Percentiles rank a stretch among this genome's conserved stretches.
Evolutionary conservation across 2,113 vertebrate species (phyloP).

Genomic region (Tonatia bakeri): DNA sequence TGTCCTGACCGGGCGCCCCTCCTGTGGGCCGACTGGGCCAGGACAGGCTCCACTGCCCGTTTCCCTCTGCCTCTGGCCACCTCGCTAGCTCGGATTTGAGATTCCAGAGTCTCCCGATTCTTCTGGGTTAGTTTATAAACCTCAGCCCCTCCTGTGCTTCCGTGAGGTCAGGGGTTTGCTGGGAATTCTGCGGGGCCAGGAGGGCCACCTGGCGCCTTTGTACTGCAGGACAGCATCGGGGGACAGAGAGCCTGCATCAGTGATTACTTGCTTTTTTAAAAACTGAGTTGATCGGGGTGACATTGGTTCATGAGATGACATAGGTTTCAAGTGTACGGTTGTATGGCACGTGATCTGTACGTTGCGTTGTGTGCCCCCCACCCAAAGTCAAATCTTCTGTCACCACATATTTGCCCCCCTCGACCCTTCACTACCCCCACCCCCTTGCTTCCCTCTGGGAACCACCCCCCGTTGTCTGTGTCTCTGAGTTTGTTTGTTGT

Average conservation of each 20-base stretch:
- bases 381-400: background rate
- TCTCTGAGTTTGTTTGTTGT: background rate
- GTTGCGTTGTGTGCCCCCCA: background rate
- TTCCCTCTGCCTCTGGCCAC: background rate
- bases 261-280: background rate
- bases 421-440: background rate
- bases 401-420: background rate
- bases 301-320: background rate
- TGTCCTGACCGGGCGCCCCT: background rate
- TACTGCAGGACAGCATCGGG: background rate
- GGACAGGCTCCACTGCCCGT: background rate
- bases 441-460: background rate
- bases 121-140: background rate
- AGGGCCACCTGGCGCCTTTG: background rate
- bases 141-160: background rate
- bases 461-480: background rate
- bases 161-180: conserved; percentile 29
- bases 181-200: background rate
- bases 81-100: background rate
- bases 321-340: background rate
- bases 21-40: background rate
- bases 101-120: background rate
- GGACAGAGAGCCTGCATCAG: background rate
- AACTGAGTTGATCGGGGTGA: background rate
- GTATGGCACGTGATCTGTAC: background rate